These are phyloP conservation scores for Caenorhabditis angaria DNA, from an alignment of 2,888 invertebrate species.

Conservation along the genomic window DNA sequence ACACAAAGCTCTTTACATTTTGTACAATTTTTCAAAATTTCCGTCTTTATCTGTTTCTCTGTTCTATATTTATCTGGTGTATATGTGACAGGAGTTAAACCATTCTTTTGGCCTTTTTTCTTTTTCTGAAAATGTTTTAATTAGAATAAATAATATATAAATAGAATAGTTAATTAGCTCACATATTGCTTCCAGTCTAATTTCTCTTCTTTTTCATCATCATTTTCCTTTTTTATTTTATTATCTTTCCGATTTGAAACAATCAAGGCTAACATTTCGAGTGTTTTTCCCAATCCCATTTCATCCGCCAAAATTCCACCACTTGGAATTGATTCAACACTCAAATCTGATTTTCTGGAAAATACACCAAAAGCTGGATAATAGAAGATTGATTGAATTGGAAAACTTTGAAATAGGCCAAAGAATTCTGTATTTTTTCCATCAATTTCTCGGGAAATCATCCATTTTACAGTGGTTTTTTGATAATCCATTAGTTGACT, in stretches of 20 bases:
- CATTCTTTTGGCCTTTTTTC: no score
- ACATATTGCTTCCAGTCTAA: neutral
- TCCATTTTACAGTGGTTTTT: conserved; percentile 73
- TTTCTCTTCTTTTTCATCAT: neutral
- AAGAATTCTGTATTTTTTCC: neutral
- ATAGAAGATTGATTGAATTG: neutral
- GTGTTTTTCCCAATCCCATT: conserved; percentile 85
- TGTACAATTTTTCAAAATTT: neutral
- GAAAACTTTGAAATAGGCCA: no score
- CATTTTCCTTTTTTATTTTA: neutral
- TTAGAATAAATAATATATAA: no score
- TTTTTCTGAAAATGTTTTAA: no score
- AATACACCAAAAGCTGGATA: neutral
- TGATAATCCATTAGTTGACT: conserved; percentile 72
- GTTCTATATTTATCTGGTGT: no score
- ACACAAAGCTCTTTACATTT: neutral
- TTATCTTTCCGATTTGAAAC: conserved; percentile 12
- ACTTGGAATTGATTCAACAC: neutral
- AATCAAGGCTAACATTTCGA: conserved; percentile 80
- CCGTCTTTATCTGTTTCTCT: no score
- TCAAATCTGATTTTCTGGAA: no score
- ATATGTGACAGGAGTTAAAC: no score
- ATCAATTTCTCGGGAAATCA: conserved; percentile 72
- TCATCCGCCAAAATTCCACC: conserved; percentile 81
- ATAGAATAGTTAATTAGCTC: no score